A percentile compares a stretch with the other conserved stretches of the same genome.
Conservation (phyloP, 2,113 vertebrate species). For the Pollimyrus isidori region DNA sequence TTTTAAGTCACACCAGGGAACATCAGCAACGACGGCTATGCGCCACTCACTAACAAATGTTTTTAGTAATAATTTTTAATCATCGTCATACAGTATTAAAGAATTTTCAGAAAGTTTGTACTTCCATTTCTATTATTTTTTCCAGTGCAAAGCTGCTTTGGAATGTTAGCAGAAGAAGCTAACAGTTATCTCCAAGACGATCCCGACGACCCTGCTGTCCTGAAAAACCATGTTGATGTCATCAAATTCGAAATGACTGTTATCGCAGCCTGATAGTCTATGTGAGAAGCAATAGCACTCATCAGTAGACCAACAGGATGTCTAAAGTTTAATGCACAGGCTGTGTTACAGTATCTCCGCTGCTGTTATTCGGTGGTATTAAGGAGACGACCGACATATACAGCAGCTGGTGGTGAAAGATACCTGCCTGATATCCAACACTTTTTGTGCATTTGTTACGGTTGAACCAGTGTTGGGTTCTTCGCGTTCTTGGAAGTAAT, state of each 20-base stretch:
- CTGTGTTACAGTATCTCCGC: not conserved
- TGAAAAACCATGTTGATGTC: no score
- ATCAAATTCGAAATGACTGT: not conserved
- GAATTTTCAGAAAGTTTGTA: not conserved
- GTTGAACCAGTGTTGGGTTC: not conserved
- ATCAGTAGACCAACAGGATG: not conserved
- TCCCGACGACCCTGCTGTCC: not conserved
- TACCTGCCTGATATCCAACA: not conserved
- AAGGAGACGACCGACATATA: not conserved
- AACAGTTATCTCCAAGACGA: no score
- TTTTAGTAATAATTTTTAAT: not conserved
- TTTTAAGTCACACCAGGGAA: not conserved
- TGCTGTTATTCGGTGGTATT: not conserved
- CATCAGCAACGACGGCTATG: not conserved
- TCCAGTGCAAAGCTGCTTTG: not conserved
- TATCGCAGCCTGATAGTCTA: not conserved
- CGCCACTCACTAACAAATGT: not conserved
- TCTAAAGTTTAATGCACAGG: not conserved
- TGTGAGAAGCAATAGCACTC: not conserved
- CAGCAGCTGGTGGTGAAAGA: not conserved
- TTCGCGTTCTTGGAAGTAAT: not conserved
- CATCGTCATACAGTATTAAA: not conserved
- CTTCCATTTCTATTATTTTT: not conserved
- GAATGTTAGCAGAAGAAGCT: not conserved
- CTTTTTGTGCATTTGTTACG: not conserved